Base-by-base conservation (phyloP, 2,888 invertebrate genomes). In the Salpingus planirostris region DNA sequence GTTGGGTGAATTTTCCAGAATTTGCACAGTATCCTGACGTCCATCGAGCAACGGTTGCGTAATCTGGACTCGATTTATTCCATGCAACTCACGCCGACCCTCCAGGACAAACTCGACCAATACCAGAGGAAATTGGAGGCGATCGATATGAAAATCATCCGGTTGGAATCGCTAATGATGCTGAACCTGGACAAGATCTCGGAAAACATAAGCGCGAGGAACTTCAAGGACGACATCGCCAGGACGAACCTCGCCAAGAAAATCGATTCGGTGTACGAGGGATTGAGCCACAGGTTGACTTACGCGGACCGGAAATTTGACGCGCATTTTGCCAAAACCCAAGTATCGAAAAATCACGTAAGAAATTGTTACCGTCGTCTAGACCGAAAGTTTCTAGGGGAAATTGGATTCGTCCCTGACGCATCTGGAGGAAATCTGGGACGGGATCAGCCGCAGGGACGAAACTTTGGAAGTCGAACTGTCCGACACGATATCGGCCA, bases 51-150 rank as follows among this genome's bases (percentile, higher is more conserved):
- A 34, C 50, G 63, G 10, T 49, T 66, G 11, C 46, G 57, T 15
- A 60, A 56, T 29, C 45, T 67, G 14, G 65, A 65, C 42, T 54
- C 48, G 30, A 40, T 62, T 11, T 60, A 63, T 37, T 54, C 58
- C 11, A 52, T 59, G 42, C 57, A 63, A 32, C 52, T 59, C 28
- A 48, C 59, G 4, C 53, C 62, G 8, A 54, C 63, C 14, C 40
- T 65, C 22, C 62, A 64, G 37, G 50, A 60, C 11, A 59, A 67
- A 43, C 48, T 69, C 18, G 68, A 68, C 33, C 62, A 60, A 36
- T 60, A 67, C 36, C 55, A 59, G 18, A 50, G 65, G 38, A 59
- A 65, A 43, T 49, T 69, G 36, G 69, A 68, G 28, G 56, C 57
- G 11, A 53, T 70, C 13, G 62, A 58, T 32, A 42, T 42, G 13